Conservation (phyloP, 2,888 invertebrate genomes). For the Camptogramma bilineatum region DNA sequence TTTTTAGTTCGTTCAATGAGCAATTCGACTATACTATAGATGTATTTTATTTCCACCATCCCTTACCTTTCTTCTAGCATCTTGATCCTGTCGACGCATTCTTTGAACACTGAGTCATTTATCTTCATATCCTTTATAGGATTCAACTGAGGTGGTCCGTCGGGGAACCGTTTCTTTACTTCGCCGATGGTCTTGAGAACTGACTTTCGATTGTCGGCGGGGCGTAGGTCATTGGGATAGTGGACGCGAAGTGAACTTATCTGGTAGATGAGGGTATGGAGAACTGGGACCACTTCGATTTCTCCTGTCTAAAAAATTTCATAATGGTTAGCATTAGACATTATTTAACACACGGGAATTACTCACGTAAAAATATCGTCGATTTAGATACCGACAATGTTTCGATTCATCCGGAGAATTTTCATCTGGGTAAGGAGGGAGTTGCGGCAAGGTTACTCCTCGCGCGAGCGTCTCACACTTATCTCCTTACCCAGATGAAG, state of each 20-base stretch:
- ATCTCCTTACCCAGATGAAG: too few relatives aligned
- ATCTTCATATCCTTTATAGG: slow-evolving; percentile 99
- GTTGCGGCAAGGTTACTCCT: too few relatives aligned
- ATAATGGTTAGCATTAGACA: not conserved
- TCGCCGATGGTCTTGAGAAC: slow-evolving; percentile 94
- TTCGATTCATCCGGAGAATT: too few relatives aligned
- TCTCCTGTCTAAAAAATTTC: slow-evolving; percentile 87
- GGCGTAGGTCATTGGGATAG: slow-evolving; percentile 95
- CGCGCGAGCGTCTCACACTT: too few relatives aligned
- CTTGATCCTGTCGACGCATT: slow-evolving; percentile 93
- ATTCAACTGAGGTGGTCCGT: slow-evolving; percentile 95
- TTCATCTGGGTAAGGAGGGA: too few relatives aligned
- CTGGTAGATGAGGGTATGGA: slow-evolving; percentile 92
- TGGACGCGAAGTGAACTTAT: slow-evolving; percentile 96
- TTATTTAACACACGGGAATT: too few relatives aligned
- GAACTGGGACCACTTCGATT: slow-evolving; percentile 95
- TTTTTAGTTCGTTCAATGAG: too few relatives aligned
- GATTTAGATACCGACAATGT: too few relatives aligned
- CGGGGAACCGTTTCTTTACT: slow-evolving; percentile 95
- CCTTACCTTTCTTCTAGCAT: slow-evolving; percentile 90
- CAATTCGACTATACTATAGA: not conserved
- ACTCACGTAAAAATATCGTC: too few relatives aligned
- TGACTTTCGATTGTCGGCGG: slow-evolving; percentile 92
- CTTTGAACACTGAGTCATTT: slow-evolving; percentile 91
- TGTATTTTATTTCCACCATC: not conserved